Evolutionary conservation across 2,888 invertebrate genomes (phyloP), one percentile per base, ranked within the genome.

Genomic region (Torymus tubicola): DNA sequence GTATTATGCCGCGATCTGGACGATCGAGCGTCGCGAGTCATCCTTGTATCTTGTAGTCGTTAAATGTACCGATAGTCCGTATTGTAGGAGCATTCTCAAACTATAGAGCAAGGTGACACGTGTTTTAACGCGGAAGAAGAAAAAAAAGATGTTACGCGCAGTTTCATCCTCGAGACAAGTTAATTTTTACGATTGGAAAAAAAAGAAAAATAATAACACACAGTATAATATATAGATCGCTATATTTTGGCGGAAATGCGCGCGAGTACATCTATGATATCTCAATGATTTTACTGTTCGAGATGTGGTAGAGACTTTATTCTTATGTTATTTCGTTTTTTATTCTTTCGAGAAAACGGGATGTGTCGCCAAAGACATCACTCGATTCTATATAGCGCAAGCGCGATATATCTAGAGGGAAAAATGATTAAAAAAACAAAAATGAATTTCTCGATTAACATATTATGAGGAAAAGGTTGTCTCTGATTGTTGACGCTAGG

Each of bases 401-500:
- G 16, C 11, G 50, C 50, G 18, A 2, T 14, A 14, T 55, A 55
- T 14, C 31, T 31, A 31, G 31, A 31, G 31, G 31, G 31, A 31
- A 31, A 31, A n/a, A n/a, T n/a, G n/a, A 31, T 31, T 31, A 31
- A 31, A 24, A 55, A 63, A 24, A 18, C 52, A 50, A n/a, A 63
- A 24, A 63, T 13, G 10, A 16, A 68, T 24, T 55, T 24, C 24
- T 68, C 10, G 16, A 3, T 53, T 55, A 68, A 68, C 11, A 31
- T 31, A 31, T 31, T 31, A 31, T 31, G 31, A 31, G 50, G 52
- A 14, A 70, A 70, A 73, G 16, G 52, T n/a, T 75, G 31, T 65
- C 14, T 65, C 58, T 60, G 16, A 69, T 76, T 76, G 76, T 63
- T 69, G 61, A 75, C 13, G n/a, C 14, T 69, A 67, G 70, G 18